Evolutionary conservation across 2,888 invertebrate genomes (phyloP).

Genomic region (Scrobipalpa atriplicella): DNA sequence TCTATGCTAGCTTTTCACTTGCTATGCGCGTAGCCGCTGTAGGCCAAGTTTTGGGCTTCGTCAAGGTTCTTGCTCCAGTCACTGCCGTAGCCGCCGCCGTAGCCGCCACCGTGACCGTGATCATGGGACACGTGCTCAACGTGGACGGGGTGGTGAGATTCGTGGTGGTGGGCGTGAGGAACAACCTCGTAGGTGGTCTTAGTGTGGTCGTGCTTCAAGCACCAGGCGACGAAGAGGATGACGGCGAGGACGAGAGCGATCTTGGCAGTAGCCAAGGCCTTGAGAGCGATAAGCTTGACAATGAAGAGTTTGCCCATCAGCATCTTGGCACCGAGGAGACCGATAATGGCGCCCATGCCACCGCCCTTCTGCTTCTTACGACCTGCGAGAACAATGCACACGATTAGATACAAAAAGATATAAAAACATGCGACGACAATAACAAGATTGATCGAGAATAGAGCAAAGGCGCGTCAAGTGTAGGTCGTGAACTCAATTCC

Average conservation of each 20-base stretch:
- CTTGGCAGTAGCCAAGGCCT: slow-evolving; percentile 91
- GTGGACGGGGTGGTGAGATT: slow-evolving; percentile 84
- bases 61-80: slow-evolving; percentile 84
- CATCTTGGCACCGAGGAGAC: slow-evolving; percentile 80
- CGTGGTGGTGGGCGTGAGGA: slow-evolving; percentile 79
- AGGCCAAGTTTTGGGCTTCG: slow-evolving; percentile 87
- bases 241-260: slow-evolving; percentile 89
- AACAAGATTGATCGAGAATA: background rate
- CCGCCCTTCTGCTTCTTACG: slow-evolving; percentile 86
- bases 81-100: slow-evolving; percentile 55
- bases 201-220: slow-evolving; percentile 70
- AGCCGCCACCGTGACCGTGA: slow-evolving; percentile 56
- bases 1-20: slow-evolving; percentile 44
- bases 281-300: slow-evolving; percentile 91
- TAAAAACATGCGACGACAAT: background rate
- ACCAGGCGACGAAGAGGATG: slow-evolving; percentile 83
- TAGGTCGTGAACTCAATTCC: slow-evolving; percentile 15
- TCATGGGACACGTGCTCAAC: slow-evolving; percentile 77
- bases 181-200: slow-evolving; percentile 77
- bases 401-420: background rate
- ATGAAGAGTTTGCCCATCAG: slow-evolving; percentile 84
- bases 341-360: slow-evolving; percentile 86
- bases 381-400: slow-evolving; percentile 67
- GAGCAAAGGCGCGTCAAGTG: background rate
- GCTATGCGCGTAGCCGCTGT: slow-evolving; percentile 83